phyloP scores from a whole-genome alignment of 1,140 invertebrate genomes.

The Himalopsyche phryganea region DNA sequence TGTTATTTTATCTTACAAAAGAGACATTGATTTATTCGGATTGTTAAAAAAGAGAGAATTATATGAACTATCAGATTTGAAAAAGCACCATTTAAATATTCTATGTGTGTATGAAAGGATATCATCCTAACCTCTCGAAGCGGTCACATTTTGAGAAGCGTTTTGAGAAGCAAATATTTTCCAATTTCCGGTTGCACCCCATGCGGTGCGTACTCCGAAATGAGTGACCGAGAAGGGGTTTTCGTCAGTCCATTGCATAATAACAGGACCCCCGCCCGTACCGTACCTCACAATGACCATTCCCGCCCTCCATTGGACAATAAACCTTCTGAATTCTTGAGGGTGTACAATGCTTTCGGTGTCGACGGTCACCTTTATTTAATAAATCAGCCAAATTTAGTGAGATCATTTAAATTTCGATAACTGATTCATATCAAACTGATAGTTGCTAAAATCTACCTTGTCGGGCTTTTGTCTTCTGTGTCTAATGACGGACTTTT shows the following conservation, averaged over 20 bases:
- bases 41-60: too few relatives aligned
- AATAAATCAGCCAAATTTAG: neutral
- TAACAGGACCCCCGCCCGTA: constrained; percentile 42
- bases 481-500: constrained; percentile 59
- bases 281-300: constrained; percentile 48
- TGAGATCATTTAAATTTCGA: neutral
- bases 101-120: neutral
- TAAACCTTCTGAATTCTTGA: constrained; percentile 56
- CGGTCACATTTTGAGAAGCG: neutral
- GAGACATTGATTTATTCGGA: too few relatives aligned
- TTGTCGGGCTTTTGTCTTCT: constrained; percentile 62
- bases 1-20: too few relatives aligned
- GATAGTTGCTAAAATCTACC: constrained; percentile 40
- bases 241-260: constrained; percentile 58
- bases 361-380: constrained; percentile 50
- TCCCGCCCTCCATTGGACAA: constrained; percentile 58
- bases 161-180: constrained; percentile 39
- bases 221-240: constrained; percentile 57
- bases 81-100: too few relatives aligned
- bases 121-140: constrained; percentile 2
- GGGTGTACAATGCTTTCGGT: constrained; percentile 54
- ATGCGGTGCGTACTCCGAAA: constrained; percentile 60
- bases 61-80: too few relatives aligned
- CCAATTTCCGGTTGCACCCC: constrained; percentile 61
- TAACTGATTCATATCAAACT: constrained; percentile 11